Evolutionary conservation across 2,113 vertebrate species (phyloP).

Genomic region (Chaetodon auriga): DNA sequence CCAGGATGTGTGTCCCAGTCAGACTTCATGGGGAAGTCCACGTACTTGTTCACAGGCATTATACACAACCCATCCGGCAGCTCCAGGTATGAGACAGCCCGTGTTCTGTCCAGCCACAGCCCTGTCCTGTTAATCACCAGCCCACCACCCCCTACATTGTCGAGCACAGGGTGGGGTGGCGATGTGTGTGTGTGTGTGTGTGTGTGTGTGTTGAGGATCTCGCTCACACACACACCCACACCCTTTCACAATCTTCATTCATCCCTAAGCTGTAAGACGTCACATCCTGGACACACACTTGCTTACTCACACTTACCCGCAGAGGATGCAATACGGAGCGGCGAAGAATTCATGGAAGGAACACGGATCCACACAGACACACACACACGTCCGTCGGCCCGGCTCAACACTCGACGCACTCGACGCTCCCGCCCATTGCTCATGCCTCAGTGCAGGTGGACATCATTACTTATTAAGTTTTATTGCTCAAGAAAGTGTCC

Average conservation of each 20-base stretch:
- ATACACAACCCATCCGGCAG: constrained; percentile 61
- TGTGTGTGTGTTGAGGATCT: neutral
- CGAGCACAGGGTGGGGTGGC: constrained; percentile 30
- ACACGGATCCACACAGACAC: constrained; percentile 45
- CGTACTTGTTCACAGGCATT: constrained; percentile 8
- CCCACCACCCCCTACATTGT: constrained; percentile 65
- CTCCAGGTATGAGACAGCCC: constrained; percentile 52
- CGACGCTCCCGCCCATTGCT: neutral
- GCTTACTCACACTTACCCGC: constrained; percentile 54
- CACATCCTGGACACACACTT: constrained; percentile 41
- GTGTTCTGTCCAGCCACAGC: constrained; percentile 18
- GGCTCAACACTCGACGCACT: neutral
- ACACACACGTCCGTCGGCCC: neutral
- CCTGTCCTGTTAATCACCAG: constrained; percentile 39
- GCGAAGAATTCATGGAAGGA: constrained; percentile 84
- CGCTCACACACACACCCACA: constrained; percentile 20
- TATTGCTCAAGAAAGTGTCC: constrained; percentile 36
- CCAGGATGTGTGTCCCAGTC: constrained; percentile 55
- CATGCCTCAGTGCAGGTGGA: neutral
- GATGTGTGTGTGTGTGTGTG: neutral
- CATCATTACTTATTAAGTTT: constrained; percentile 14
- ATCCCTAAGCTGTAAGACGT: constrained; percentile 38
- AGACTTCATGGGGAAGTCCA: constrained; percentile 48
- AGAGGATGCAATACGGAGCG: constrained; percentile 54
- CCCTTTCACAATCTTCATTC: constrained; percentile 44